phyloP scores from a whole-genome alignment of 2,888 invertebrate species.

The Dorcus parallelipipedus region DNA sequence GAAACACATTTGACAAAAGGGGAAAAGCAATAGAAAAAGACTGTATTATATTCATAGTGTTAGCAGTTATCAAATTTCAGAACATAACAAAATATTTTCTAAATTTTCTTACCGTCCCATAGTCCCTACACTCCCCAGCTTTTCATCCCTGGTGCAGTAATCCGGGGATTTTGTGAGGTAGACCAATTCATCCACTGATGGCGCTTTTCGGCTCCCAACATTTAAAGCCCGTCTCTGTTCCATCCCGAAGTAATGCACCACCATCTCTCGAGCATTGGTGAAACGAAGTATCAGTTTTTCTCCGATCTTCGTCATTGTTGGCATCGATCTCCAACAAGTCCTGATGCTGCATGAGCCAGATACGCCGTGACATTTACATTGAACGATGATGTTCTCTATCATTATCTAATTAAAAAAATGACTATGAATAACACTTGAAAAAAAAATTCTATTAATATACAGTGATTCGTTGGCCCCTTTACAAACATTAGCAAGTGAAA shows the following conservation, averaged over 20 bases:
- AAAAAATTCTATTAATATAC: too few relatives aligned
- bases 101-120: constrained; percentile 61
- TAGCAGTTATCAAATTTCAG: too few relatives aligned
- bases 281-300: constrained; percentile 58
- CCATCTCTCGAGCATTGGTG: constrained; percentile 54
- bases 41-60: too few relatives aligned
- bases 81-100: too few relatives aligned
- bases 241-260: constrained; percentile 46
- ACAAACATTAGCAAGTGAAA: too few relatives aligned
- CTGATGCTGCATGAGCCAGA: constrained; percentile 79
- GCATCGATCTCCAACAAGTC: constrained; percentile 76
- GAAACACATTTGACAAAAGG: too few relatives aligned
- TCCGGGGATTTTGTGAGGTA: constrained; percentile 80
- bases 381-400: constrained; percentile 55
- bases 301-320: constrained; percentile 56
- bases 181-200: constrained; percentile 60
- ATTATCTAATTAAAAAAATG: constrained; percentile 55
- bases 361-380: constrained; percentile 84
- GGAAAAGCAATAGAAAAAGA: too few relatives aligned
- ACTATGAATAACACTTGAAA: background rate
- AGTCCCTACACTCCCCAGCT: constrained; percentile 73
- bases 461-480: too few relatives aligned
- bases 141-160: constrained; percentile 73
- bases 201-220: constrained; percentile 40
- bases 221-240: constrained; percentile 27